These are phyloP conservation scores for Leptinotarsa rubiginosa DNA, from an alignment of 2,888 invertebrate genomes.

Conservation along the genomic window DNA sequence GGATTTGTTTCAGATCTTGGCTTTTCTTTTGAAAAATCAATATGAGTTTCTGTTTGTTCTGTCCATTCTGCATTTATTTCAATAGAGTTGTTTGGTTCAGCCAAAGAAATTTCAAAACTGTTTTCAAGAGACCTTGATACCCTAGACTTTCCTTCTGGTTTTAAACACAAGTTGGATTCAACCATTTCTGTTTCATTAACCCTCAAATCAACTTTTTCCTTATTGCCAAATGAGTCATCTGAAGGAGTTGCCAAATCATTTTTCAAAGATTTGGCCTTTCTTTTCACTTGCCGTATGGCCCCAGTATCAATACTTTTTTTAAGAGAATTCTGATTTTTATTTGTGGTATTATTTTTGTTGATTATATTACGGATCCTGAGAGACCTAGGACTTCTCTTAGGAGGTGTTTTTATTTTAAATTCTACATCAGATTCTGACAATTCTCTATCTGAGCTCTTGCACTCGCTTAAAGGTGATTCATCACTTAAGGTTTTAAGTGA, in stretches of 20 bases:
- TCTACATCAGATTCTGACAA: constrained; percentile 18
- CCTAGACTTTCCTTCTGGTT: neutral
- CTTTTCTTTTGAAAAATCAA: neutral
- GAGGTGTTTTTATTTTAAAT: constrained; percentile 3
- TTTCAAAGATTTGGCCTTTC: neutral
- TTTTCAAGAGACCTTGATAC: neutral
- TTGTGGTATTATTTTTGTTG: neutral
- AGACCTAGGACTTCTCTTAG: constrained; percentile 19
- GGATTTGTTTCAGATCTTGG: neutral
- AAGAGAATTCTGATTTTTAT: neutral
- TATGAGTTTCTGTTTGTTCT: neutral
- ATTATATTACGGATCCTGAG: constrained; percentile 6
- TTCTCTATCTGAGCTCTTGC: neutral
- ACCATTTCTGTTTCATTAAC: neutral
- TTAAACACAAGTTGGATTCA: neutral
- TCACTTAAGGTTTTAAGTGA: neutral
- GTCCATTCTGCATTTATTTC: neutral
- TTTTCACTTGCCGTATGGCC: neutral
- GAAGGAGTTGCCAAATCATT: neutral
- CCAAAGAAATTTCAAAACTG: neutral
- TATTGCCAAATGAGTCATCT: neutral
- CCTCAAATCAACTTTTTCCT: neutral
- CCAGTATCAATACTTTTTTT: neutral
- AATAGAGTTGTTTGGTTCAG: neutral
- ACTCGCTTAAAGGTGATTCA: constrained; percentile 4